Evolutionary conservation across 1,140 invertebrate species (phyloP), one percentile per base, ranked within the genome.

Genomic region (Calliopsis andreniformis): DNA sequence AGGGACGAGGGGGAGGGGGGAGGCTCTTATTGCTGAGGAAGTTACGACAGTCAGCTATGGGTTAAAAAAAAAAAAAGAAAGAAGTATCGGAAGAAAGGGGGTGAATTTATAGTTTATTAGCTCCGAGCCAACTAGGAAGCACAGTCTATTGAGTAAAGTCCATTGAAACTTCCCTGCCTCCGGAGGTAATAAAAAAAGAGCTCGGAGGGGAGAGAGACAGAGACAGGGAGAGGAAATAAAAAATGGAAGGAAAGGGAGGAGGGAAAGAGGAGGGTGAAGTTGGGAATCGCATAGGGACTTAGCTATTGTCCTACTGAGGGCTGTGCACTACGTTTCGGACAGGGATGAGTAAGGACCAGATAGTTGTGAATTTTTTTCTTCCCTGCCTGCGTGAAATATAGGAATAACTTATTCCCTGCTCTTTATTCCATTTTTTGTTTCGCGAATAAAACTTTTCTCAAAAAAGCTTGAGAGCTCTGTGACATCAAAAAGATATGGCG

Each of bases 31-130:
- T 58, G 64, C 32, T 23, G 49, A 32, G 47, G 20, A 73, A 77
- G 79, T 67, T 28, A 51, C 28, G 66, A 82, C 45, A 39, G 56
- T 70, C 18, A 30, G 43, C 66, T 67, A 55, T 69, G 80, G 67
- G 81, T 78, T 83, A 80, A 83, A 79, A 82, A 83, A 78, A 82
- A n/a, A n/a, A n/a, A n/a, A n/a, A n/a, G n/a, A n/a, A n/a, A n/a
- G n/a, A 86, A 88, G 85, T 84, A 76, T 62, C 56, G 64, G 28
- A 69, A 79, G 51, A n/a, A 39, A 43, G 78, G 70, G 53, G 63
- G 59, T 72, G 69, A 84, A 89, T 89, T 89, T 89, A 89, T 89
- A 81, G 86, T 88, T 88, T 88, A 89, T 90, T 90, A 89, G 87
- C 85, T 84, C 49, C 72, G 77, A 73, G 76, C 80, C 81, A 78